A percentile compares a stretch with the other conserved stretches of the same genome.
Conservation (phyloP, 2,113 vertebrate species). For the Picathartes gymnocephalus region DNA sequence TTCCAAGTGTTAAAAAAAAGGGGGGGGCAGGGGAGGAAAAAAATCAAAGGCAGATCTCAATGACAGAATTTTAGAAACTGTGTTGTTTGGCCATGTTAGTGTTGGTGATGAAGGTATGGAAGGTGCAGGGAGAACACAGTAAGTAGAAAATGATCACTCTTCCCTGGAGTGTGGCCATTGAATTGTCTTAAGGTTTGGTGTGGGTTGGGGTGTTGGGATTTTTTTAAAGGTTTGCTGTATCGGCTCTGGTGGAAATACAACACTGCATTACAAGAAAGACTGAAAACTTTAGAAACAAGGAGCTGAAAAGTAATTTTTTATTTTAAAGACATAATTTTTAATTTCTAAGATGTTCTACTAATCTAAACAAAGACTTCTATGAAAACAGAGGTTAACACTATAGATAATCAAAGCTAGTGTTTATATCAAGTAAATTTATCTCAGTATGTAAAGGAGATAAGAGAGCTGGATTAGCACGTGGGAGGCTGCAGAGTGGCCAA, state of each 20-base stretch:
- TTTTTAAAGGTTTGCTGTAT: not conserved
- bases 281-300: not conserved
- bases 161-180: not conserved
- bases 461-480: not conserved
- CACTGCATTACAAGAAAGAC: not conserved
- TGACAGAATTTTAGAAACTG: not conserved
- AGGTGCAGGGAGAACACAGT: not conserved
- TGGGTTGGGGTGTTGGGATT: not conserved
- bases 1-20: not conserved
- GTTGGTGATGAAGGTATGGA: not conserved
- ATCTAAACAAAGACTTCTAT: not conserved
- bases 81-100: not conserved
- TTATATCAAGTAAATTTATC: not conserved
- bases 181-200: not conserved
- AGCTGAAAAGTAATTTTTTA: not conserved
- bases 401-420: not conserved
- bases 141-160: not conserved
- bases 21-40: fast-evolving
- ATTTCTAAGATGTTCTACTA: not conserved
- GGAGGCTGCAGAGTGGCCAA: not conserved
- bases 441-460: not conserved
- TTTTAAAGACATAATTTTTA: not conserved
- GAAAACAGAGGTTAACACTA: not conserved
- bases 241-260: not conserved
- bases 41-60: not conserved